A percentile compares a stretch with the other conserved stretches of the same genome.
Evolutionary conservation across 2,797 vertebrate species (phyloP).

Genomic region (Sebastolobus altivelis): DNA sequence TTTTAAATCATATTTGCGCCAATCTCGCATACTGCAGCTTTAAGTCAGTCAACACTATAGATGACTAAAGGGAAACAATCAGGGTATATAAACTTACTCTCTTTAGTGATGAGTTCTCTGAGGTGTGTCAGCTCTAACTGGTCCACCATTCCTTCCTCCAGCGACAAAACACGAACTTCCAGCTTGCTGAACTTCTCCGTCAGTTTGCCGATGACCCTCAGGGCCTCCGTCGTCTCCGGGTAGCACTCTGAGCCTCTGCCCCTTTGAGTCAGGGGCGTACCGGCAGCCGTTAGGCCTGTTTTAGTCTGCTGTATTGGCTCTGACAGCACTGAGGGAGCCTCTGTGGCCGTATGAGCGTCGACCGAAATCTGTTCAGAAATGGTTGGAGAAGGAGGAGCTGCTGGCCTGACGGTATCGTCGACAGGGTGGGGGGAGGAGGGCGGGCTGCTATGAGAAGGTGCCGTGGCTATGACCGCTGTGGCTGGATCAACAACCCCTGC

Average conservation of each 20-base stretch:
- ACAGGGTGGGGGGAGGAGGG: not conserved
- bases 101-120: slow-evolving; percentile 50
- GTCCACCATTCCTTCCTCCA: slow-evolving; percentile 76
- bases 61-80: not conserved
- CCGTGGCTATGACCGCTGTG: not conserved
- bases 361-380: not conserved
- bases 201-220: slow-evolving; percentile 73
- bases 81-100: slow-evolving; percentile 52
- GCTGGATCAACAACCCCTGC: not conserved
- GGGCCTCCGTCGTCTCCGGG: slow-evolving; percentile 68
- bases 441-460: not conserved
- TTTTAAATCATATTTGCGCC: no score
- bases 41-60: not conserved
- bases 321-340: not conserved
- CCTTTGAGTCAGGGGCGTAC: not conserved
- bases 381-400: not conserved
- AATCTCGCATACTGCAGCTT: no score
- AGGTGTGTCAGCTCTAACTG: slow-evolving; percentile 70
- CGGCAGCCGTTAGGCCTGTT: rapidly evolving
- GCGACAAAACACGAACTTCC: slow-evolving; percentile 65
- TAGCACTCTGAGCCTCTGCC: slow-evolving; percentile 42
- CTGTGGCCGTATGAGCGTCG: not conserved
- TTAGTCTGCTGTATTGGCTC: not conserved
- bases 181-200: slow-evolving; percentile 64
- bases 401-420: rapidly evolving